A percentile compares a stretch with the other conserved stretches of the same genome.
These are phyloP conservation scores for Tipula helvola DNA, from an alignment of 2,888 invertebrate genomes.

Conservation along the genomic window DNA sequence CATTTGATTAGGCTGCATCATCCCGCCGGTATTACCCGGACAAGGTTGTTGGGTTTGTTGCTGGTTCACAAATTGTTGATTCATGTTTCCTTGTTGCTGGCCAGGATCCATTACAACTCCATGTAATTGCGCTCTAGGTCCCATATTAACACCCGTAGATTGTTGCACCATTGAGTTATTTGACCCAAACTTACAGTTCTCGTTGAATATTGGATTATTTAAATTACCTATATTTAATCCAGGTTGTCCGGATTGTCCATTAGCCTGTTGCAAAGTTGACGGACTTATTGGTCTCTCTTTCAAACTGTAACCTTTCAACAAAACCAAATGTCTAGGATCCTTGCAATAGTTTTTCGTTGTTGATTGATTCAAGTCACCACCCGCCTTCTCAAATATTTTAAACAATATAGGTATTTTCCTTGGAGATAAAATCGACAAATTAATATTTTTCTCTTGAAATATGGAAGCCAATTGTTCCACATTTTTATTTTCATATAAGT, in stretches of 20 bases:
- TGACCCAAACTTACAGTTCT: background rate
- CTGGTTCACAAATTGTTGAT: slow-evolving; percentile 8
- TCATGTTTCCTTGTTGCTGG: slow-evolving; percentile 7
- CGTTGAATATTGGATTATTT: background rate
- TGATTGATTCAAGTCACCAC: slow-evolving; percentile 66
- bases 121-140: background rate
- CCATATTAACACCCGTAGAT: background rate
- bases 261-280: slow-evolving; percentile 18
- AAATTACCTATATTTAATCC: slow-evolving; percentile 21
- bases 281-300: slow-evolving; percentile 58
- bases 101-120: background rate
- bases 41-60: background rate
- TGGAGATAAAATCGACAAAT: slow-evolving; percentile 79
- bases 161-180: background rate
- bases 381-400: slow-evolving; percentile 81
- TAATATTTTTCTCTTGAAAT: slow-evolving; percentile 70
- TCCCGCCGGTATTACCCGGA: background rate
- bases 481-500: slow-evolving; percentile 57
- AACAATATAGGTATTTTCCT: slow-evolving; percentile 75
- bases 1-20: background rate
- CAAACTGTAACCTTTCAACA: slow-evolving; percentile 56
- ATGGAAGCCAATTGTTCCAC: slow-evolving; percentile 73
- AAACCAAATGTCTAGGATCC: slow-evolving; percentile 69
- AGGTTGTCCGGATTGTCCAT: background rate
- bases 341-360: slow-evolving; percentile 85